Evolutionary conservation across 2,888 invertebrate genomes (phyloP).

Genomic region (Octonoba sinensis): DNA sequence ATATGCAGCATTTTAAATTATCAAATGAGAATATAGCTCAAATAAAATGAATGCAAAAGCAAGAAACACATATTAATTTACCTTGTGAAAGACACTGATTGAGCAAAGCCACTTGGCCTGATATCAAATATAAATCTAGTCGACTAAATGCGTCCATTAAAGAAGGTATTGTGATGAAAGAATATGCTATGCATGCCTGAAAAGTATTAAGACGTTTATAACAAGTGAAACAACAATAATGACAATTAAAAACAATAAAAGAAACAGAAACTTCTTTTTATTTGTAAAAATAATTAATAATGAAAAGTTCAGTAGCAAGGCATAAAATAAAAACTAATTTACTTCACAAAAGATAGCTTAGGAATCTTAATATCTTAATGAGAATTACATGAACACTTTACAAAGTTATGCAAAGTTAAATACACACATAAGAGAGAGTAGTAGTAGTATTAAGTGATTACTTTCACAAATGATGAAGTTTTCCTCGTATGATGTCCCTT

Average conservation of each 20-base stretch:
- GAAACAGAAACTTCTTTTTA: neutral
- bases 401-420: no score
- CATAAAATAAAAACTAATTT: constrained; percentile 55
- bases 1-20: no score
- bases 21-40: no score
- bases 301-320: neutral
- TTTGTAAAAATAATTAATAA: neutral
- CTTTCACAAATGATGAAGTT: constrained; percentile 86
- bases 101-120: constrained; percentile 87
- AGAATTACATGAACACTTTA: no score
- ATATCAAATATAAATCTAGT: constrained; percentile 76
- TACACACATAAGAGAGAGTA: no score
- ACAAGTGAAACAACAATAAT: neutral
- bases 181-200: constrained; percentile 91
- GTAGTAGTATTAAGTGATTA: no score
- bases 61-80: constrained; percentile 69
- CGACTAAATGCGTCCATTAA: constrained; percentile 83
- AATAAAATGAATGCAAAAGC: no score
- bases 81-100: constrained; percentile 94
- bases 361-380: no score
- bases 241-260: neutral
- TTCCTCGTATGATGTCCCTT: constrained; percentile 83
- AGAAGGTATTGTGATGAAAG: constrained; percentile 97
- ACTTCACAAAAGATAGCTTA: constrained; percentile 47
- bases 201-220: constrained; percentile 26